phyloP scores from a whole-genome alignment of 2,797 vertebrate species.

The Sibirionetta formosa region DNA sequence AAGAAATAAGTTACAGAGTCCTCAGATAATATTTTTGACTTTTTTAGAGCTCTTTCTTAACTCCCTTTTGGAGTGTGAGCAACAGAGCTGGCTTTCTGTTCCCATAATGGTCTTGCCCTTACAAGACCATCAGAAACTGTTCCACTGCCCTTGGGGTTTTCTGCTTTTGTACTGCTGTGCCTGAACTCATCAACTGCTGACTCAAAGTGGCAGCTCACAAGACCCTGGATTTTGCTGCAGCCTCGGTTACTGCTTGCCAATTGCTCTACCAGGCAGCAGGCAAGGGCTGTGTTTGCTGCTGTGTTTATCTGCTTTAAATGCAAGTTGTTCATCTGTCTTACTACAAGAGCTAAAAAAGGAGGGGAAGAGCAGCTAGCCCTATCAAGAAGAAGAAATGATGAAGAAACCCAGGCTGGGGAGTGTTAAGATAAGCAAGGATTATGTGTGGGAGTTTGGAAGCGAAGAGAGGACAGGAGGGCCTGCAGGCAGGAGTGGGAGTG shows the following conservation, averaged over 20 bases:
- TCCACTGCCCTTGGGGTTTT: background rate
- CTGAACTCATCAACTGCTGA: background rate
- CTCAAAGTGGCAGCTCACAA: background rate
- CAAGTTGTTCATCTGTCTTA: background rate
- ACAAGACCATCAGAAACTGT: background rate
- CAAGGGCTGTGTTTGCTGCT: background rate
- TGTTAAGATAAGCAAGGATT: background rate
- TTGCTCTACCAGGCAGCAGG: background rate
- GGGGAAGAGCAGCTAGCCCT: background rate
- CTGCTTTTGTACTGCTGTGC: background rate
- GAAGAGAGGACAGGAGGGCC: background rate
- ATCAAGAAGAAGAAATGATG: background rate
- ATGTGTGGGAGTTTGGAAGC: background rate
- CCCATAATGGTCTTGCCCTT: background rate
- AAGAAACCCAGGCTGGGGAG: background rate
- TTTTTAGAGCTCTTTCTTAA: background rate
- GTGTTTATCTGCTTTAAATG: background rate
- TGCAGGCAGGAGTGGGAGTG: background rate
- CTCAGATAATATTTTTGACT: background rate
- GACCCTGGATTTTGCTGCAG: background rate
- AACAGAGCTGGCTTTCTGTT: background rate
- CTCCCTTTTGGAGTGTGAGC: background rate
- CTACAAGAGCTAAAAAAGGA: background rate
- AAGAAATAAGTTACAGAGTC: background rate
- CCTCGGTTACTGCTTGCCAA: background rate